Conservation (phyloP, 2,888 invertebrate genomes). For the Seira musarum region DNA sequence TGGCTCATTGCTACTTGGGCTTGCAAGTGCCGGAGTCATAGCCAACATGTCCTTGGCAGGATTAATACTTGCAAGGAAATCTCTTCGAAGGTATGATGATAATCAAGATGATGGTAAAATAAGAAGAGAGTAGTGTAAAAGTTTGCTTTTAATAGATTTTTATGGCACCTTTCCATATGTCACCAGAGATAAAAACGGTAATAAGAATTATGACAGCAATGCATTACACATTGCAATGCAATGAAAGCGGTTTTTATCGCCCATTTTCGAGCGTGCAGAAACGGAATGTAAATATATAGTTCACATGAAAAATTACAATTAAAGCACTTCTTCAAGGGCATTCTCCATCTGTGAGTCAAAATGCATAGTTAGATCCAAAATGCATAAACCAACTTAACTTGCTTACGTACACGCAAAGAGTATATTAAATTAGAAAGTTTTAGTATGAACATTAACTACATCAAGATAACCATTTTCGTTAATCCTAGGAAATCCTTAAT, state of each 20-base stretch:
- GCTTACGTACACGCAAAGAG: no score
- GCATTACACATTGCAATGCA: no score
- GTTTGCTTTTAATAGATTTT: conserved; percentile 44
- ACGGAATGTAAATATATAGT: no score
- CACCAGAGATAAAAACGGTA: neutral
- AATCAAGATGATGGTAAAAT: neutral
- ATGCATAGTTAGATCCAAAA: no score
- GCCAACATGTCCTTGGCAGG: conserved; percentile 87
- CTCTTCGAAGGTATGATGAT: conserved; percentile 80
- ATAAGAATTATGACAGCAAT: neutral
- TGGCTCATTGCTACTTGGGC: conserved; percentile 74
- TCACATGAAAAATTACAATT: no score
- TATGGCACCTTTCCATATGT: conserved; percentile 43
- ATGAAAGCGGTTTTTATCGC: no score
- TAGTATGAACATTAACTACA: conserved; percentile 6
- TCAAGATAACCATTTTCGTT: conserved; percentile 15
- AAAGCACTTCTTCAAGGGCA: no score
- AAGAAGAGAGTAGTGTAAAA: conserved; percentile 22
- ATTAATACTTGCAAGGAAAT: conserved; percentile 84
- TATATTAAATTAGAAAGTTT: conserved; percentile 12
- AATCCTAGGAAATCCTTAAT: conserved; percentile 8
- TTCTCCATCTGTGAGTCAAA: no score
- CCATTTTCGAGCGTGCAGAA: no score
- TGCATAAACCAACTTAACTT: no score
- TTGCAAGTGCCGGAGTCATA: conserved; percentile 74